Percentiles rank a stretch among this genome's conserved stretches.
Conservation (phyloP, 2,888 invertebrate species). For the Pachydiplax longipennis region DNA sequence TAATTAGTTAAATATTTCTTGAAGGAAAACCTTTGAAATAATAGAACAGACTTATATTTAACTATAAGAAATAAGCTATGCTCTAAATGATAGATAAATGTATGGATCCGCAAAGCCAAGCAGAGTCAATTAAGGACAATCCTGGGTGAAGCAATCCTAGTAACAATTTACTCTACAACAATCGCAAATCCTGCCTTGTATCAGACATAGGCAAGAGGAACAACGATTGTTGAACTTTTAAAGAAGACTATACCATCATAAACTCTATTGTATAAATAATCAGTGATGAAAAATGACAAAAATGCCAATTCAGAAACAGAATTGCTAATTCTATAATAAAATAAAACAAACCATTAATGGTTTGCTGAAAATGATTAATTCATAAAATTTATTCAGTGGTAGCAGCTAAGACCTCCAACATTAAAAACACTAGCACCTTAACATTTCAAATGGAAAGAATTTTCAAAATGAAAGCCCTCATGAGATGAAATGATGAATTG, state of each 20-base stretch:
- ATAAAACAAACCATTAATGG: no score
- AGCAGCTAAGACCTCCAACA: no score
- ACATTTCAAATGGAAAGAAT: no score
- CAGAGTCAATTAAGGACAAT: constrained; percentile 5
- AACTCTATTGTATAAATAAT: background rate
- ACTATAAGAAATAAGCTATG: background rate
- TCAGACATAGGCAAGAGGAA: background rate
- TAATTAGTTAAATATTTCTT: background rate
- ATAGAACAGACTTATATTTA: background rate
- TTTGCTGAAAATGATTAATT: no score
- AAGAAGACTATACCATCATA: no score
- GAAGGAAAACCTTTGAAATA: background rate
- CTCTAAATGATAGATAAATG: background rate
- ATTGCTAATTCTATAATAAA: no score
- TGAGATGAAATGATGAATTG: no score
- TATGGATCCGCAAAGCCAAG: constrained; percentile 39
- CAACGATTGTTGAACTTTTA: constrained; percentile 18
- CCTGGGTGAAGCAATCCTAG: constrained; percentile 38
- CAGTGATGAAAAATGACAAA: no score
- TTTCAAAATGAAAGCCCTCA: no score
- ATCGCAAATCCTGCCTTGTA: constrained; percentile 13
- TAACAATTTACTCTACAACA: background rate
- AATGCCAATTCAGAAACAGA: no score
- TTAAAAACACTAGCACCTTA: no score
- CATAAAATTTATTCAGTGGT: no score